These are phyloP conservation scores for Eulemur mongoz DNA, from an alignment of 2,797 vertebrate genomes.

Conservation along the genomic window DNA sequence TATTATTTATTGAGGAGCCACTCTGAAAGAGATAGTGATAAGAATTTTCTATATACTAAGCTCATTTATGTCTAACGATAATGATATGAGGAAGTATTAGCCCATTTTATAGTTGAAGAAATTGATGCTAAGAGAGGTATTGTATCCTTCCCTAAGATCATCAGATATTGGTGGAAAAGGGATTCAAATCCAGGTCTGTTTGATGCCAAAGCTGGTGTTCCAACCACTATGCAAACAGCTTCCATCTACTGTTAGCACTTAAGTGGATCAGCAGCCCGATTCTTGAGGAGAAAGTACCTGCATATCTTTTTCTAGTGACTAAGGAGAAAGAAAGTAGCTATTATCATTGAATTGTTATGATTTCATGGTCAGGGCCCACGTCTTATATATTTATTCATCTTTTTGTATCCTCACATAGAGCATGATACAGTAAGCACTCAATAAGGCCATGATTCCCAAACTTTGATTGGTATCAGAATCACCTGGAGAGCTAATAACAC, in stretches of 20 bases:
- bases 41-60: background rate
- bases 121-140: background rate
- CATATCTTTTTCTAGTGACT: background rate
- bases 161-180: background rate
- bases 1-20: background rate
- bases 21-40: background rate
- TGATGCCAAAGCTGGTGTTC: background rate
- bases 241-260: background rate
- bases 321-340: background rate
- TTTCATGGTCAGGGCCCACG: background rate
- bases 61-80: background rate
- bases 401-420: background rate
- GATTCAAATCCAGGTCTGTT: background rate
- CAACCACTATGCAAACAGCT: background rate
- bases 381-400: background rate
- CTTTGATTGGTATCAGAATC: background rate
- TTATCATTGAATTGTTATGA: background rate
- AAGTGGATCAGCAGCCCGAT: background rate
- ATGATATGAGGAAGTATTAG: background rate
- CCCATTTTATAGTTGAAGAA: background rate
- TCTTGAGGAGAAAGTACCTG: background rate
- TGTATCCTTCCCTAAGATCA: background rate
- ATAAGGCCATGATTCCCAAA: background rate
- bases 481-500: background rate
- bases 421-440: background rate